A percentile compares a stretch with the other conserved stretches of the same genome.
Evolutionary conservation across 2,797 vertebrate species (phyloP).

Genomic region (Enteromius mattozi): DNA sequence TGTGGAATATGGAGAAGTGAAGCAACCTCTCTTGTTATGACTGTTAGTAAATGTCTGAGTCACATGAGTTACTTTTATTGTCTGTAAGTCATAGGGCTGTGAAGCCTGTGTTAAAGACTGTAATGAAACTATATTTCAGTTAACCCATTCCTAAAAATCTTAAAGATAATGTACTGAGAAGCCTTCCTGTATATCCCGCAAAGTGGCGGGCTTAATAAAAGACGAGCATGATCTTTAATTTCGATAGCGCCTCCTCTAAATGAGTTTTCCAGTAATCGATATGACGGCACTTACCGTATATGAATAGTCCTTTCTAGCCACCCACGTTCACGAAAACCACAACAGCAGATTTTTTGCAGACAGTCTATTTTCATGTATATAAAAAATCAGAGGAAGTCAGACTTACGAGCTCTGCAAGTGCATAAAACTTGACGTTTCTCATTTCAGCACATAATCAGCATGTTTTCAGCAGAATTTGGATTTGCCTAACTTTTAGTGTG

Average conservation of each 20-base stretch:
- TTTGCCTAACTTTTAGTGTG: neutral
- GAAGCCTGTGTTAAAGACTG: too few relatives aligned
- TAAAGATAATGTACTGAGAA: constrained; percentile 19
- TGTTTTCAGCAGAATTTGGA: neutral
- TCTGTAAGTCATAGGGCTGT: neutral
- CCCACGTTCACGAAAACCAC: constrained; percentile 74
- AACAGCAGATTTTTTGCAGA: constrained; percentile 58
- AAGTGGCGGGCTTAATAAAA: neutral
- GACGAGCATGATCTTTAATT: constrained; percentile 28
- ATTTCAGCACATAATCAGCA: neutral
- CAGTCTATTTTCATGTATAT: constrained; percentile 50
- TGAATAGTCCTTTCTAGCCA: constrained; percentile 69
- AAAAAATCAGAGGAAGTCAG: constrained; percentile 69
- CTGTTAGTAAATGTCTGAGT: constrained; percentile 19
- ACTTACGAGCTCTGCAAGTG: constrained; percentile 59
- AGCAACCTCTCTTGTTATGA: constrained; percentile 12
- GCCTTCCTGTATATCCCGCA: neutral
- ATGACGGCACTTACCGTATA: constrained; percentile 55
- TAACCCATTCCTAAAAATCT: neutral
- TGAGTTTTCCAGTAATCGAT: constrained; percentile 73
- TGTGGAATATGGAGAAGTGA: constrained; percentile 36
- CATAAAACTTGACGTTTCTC: constrained; percentile 39
- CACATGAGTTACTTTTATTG: neutral
- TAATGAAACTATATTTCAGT: neutral
- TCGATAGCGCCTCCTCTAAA: constrained; percentile 40